Evolutionary conservation across 2,113 vertebrate genomes (phyloP), one percentile per base, ranked within the genome.

Genomic region (Gymnocephalus cernua): DNA sequence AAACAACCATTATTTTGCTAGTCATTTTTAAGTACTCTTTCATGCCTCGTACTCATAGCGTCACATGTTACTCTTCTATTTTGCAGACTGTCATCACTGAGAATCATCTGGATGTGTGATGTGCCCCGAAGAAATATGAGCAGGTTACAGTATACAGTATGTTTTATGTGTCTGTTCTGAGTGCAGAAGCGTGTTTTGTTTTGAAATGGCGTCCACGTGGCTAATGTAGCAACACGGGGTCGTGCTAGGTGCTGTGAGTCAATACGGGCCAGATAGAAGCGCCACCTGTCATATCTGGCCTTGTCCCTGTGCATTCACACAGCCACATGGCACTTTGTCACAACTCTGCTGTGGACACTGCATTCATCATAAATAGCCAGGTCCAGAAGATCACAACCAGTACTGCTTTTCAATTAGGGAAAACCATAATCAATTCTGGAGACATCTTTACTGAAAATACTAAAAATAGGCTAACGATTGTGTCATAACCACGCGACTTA

Each of bases 201-300:
- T 76, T 69, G 83, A 71, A 53, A 78, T 16, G 57, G 21, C 56
- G 25, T 83, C 85, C 78, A 83, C 78, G 35, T 74, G 83, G 85
- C 72, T 64, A 58, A 67, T 85, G 80, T 86, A 71, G 41, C 84
- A 44, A 79, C 83, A 73, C 74, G 80, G 25, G 84, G 83, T 84
- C 64, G 27, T 0, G 53, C 70, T 75, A 7, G 69, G 75, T 38
- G 66, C 76, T 65, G 84, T 25, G 62, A 80, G 66, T 81, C 63
- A 56, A 73, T 75, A 56, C 50, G 38, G 76, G 82, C 74, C 32
- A 51, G 74, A 51, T 67, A 79, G 14, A 44, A 76, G 82, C 63
- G 81, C 84, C 90, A 89, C 83, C 91, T 92, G 90, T 86, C 88
- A 69, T 77, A 86, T 79, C 87, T 89, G 92, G 87, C 84, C 44